A percentile compares a stretch with the other conserved stretches of the same genome.
phyloP scores from a whole-genome alignment of 1,140 invertebrate genomes.

The Arctopsyche grandis region DNA sequence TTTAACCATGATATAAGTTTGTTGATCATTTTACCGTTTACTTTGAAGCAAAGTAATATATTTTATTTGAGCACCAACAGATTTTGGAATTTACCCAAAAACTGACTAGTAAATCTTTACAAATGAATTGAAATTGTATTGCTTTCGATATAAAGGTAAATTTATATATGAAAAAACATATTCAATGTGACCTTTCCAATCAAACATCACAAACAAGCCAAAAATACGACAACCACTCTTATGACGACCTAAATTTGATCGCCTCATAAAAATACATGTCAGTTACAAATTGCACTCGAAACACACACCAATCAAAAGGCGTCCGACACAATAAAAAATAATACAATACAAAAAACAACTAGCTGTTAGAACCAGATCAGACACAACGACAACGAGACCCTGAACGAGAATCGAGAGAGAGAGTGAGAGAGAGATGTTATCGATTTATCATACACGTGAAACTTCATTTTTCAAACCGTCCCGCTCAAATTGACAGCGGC shows the following conservation, averaged over 20 bases:
- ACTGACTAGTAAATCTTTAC: too few species aligned
- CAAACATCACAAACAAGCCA: too few species aligned
- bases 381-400: background rate
- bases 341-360: background rate
- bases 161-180: too few species aligned
- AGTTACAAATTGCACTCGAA: slow-evolving; percentile 10
- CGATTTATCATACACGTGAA: slow-evolving; percentile 19
- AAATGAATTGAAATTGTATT: too few species aligned
- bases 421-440: slow-evolving; percentile 4
- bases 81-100: too few species aligned
- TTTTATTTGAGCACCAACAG: too few species aligned
- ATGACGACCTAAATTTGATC: background rate
- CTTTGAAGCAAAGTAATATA: too few species aligned
- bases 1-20: too few species aligned
- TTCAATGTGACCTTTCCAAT: too few species aligned
- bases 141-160: too few species aligned
- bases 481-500: slow-evolving; percentile 22
- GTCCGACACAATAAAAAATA: background rate
- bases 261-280: background rate
- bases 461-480: slow-evolving; percentile 14
- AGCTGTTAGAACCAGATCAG: slow-evolving; percentile 4
- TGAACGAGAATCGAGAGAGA: background rate
- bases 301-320: background rate
- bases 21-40: too few species aligned
- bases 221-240: too few species aligned